Evolutionary conservation across 2,797 vertebrate genomes (phyloP), one percentile per base, ranked within the genome.

Genomic region (Falco biarmicus): DNA sequence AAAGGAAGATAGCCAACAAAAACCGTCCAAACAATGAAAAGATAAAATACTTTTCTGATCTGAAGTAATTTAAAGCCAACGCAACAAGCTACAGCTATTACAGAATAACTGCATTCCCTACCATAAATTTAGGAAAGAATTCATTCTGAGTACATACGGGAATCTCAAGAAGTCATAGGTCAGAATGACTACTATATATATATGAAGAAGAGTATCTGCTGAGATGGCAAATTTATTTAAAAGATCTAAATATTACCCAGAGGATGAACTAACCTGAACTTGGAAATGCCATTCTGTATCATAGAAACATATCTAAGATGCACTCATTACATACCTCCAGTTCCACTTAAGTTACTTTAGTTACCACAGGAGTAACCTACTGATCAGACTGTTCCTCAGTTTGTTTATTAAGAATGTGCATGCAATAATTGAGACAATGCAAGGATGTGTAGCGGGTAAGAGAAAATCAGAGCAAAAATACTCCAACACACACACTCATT

Each of bases 401-500:
- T 53, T 63, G 17, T 41, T 54, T 66, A 29, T 65, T 78, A 51
- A 77, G 60, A 78, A 15, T 65, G 13, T 73, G 29, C 21, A 85
- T 66, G 21, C 39, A 85, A 21, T 26, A 66, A 60, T 2, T 48
- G 21, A 60, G 15, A 41, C 41, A 54, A 54, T 31, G 26, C 47
- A 73, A 41, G 66, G 20, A 45, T 2, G 1, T 15, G 39, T 24
- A 79, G 17, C 32, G 53, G 7, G 19, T 22, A 34, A 65, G 29
- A 59, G 15, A 54, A 51, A 39, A 51, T n/a, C 20, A 31, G 16
- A 53, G 13, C 7, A 41, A 66, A 59, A 53, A 32, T 45, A 61
- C 9, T 0, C 0, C 2, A 10, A 11, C 21, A n/a, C 6, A 64
- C 34, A 64, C 34, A 57, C 2, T 4, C 25, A 31, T 59, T 60